A percentile compares a stretch with the other conserved stretches of the same genome.
Evolutionary conservation across 2,888 invertebrate species (phyloP).

Genomic region (Dasysyrphus tricinctus): DNA sequence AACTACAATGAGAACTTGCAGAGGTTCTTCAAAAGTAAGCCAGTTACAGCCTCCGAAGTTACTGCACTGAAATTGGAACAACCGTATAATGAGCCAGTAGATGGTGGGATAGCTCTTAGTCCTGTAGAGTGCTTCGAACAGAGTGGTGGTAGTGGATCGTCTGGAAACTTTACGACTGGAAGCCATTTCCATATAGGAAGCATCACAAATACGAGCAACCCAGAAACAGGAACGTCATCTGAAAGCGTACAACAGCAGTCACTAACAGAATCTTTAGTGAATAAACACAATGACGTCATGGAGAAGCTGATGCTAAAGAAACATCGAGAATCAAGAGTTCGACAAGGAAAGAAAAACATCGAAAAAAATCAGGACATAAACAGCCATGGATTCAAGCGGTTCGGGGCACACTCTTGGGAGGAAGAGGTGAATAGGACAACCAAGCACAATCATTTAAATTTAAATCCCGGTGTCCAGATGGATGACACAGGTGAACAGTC

Average conservation of each 20-base stretch:
- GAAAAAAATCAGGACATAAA: constrained; percentile 81
- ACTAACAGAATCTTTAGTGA: constrained; percentile 86
- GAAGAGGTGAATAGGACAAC: constrained; percentile 85
- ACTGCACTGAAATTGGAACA: constrained; percentile 83
- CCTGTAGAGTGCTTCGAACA: constrained; percentile 83
- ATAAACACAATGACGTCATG: constrained; percentile 92
- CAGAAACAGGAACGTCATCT: constrained; percentile 82
- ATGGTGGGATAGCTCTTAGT: constrained; percentile 79
- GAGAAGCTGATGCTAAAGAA: constrained; percentile 90
- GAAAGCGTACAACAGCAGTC: constrained; percentile 84
- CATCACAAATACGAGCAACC: constrained; percentile 84
- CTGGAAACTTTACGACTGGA: constrained; percentile 86
- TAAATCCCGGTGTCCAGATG: constrained; percentile 74
- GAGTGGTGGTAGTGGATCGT: constrained; percentile 86
- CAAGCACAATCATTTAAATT: constrained; percentile 84
- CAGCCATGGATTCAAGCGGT: constrained; percentile 86
- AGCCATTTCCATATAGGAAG: constrained; percentile 86
- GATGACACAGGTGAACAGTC: constrained; percentile 71
- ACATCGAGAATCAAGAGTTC: constrained; percentile 87
- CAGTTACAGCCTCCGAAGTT: constrained; percentile 86
- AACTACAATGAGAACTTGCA: constrained; percentile 93
- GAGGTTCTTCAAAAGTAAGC: constrained; percentile 88
- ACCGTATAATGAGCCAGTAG: constrained; percentile 82
- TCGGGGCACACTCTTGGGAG: constrained; percentile 86
- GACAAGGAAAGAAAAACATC: constrained; percentile 82